These are phyloP conservation scores for Alentia gelatinosa DNA, from an alignment of 2,888 invertebrate genomes.

Conservation along the genomic window DNA sequence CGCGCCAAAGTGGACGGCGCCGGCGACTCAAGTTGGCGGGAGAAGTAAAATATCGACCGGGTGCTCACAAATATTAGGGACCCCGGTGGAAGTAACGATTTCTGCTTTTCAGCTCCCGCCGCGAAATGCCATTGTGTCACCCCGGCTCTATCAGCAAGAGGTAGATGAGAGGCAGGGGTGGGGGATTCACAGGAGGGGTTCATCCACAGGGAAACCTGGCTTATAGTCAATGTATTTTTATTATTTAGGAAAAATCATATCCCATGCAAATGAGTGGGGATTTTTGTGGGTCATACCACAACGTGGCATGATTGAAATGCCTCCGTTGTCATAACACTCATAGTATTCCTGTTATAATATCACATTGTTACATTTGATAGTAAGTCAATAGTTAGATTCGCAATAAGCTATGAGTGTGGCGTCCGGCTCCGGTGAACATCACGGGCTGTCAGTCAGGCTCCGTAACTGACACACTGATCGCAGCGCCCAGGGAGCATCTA, in stretches of 20 bases:
- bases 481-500: neutral
- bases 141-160: neutral
- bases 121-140: neutral
- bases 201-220: no score
- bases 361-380: no score
- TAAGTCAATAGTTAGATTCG: no score
- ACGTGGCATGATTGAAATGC: no score
- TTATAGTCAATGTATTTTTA: no score
- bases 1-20: neutral
- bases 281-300: no score
- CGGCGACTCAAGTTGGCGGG: constrained; percentile 1
- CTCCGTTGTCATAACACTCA: no score
- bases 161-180: neutral
- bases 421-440: neutral
- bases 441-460: neutral
- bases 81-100: constrained; percentile 23
- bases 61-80: constrained; percentile 21
- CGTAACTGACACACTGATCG: constrained; percentile 2
- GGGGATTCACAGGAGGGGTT: no score
- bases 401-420: no score
- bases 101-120: neutral
- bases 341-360: no score
- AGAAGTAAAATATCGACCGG: constrained; percentile 21
- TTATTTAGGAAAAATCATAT: no score
- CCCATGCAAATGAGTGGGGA: no score